These are phyloP conservation scores for Malaclemys terrapin DNA, from an alignment of 2,113 vertebrate genomes.

Conservation along the genomic window DNA sequence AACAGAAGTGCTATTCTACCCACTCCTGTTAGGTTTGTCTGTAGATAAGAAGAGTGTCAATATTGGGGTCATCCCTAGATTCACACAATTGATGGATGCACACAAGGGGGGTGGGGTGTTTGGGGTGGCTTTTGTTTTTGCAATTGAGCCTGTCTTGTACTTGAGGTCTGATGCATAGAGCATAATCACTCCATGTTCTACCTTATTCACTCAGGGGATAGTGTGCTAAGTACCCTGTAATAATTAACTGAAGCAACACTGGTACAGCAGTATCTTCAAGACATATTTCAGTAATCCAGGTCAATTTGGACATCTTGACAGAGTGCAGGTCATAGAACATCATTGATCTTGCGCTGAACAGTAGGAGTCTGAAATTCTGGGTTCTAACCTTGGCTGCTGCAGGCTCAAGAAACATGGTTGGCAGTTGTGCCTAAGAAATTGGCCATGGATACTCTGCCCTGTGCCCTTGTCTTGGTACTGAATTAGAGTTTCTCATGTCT, in stretches of 20 bases:
- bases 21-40: too few species aligned
- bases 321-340: neutral
- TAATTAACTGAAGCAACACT: neutral
- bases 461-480: neutral
- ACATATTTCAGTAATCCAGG: neutral
- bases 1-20: too few species aligned
- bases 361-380: neutral
- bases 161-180: neutral
- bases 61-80: neutral
- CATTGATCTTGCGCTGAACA: neutral
- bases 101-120: neutral
- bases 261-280: neutral
- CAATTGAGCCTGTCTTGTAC: neutral
- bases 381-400: neutral
- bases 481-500: neutral
- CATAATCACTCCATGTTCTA: neutral
- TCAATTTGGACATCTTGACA: neutral
- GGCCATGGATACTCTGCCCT: neutral
- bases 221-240: neutral
- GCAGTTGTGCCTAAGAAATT: neutral
- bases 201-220: neutral
- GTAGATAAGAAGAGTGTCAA: neutral
- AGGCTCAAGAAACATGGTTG: neutral
- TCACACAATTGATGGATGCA: neutral
- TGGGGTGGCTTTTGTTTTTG: neutral